Conservation (phyloP, 2,113 vertebrate species). For the Caloenas nicobarica region DNA sequence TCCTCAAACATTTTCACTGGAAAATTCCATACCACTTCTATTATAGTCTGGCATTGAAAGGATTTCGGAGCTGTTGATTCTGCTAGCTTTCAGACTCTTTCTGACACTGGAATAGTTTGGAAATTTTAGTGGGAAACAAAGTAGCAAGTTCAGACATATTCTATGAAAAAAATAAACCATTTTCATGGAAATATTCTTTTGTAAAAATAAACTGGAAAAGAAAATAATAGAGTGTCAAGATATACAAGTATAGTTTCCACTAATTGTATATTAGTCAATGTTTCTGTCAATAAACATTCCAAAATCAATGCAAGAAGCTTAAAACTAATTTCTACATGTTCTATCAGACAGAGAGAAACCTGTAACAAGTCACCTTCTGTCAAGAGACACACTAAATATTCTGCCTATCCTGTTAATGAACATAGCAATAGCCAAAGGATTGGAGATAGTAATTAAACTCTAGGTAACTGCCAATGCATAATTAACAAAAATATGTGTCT, state of each 20-base stretch:
- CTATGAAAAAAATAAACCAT: neutral
- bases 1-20: conserved; percentile 34
- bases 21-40: neutral
- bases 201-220: neutral
- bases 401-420: neutral
- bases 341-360: neutral
- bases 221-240: neutral
- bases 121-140: conserved; percentile 2
- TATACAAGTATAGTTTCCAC: neutral
- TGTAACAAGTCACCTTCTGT: neutral
- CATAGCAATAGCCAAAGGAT: neutral
- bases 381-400: neutral
- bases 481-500: neutral
- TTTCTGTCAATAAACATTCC: neutral
- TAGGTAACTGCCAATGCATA: neutral
- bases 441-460: neutral
- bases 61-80: neutral
- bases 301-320: neutral
- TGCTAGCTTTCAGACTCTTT: neutral
- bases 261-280: neutral
- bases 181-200: neutral
- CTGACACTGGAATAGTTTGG: neutral
- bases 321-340: neutral
- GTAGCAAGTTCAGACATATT: neutral
- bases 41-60: neutral